Conservation (phyloP, 1,140 invertebrate species). For the Drosophila kanapiae region DNA sequence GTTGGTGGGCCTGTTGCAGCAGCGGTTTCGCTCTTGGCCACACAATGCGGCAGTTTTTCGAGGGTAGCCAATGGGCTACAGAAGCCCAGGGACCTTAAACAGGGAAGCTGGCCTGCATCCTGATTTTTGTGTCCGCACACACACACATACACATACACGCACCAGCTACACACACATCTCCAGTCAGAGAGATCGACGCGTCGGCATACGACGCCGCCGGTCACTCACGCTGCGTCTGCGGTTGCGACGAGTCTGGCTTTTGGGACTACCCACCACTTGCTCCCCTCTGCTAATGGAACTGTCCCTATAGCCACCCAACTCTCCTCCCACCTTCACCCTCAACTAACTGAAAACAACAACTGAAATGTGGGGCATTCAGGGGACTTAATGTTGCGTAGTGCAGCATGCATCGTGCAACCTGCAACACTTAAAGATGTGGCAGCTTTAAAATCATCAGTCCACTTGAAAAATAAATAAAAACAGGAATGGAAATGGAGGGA, state of each 20-base stretch:
- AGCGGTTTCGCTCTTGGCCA: slow-evolving; percentile 69
- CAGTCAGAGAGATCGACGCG: slow-evolving; percentile 2
- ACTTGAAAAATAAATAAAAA: slow-evolving; percentile 16
- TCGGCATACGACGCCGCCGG: slow-evolving; percentile 13
- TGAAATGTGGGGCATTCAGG: slow-evolving; percentile 61
- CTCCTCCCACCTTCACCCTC: too few species aligned
- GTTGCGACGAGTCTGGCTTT: slow-evolving; percentile 45
- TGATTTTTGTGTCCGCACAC: background rate
- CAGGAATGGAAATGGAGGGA: background rate
- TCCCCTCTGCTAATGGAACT: slow-evolving; percentile 56
- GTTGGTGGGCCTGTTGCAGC: slow-evolving; percentile 19
- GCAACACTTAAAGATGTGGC: slow-evolving; percentile 53
- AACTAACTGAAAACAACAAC: slow-evolving; percentile 13
- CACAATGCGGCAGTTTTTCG: slow-evolving; percentile 65
- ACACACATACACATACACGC: background rate
- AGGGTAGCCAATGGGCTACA: slow-evolving; percentile 2
- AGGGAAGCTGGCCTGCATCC: background rate
- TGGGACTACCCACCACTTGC: background rate
- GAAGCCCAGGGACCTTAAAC: slow-evolving; percentile 3
- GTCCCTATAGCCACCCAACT: background rate
- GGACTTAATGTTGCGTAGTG: slow-evolving; percentile 68
- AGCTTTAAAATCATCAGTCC: slow-evolving; percentile 35
- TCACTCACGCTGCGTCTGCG: slow-evolving; percentile 57
- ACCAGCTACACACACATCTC: background rate
- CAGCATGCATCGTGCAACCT: slow-evolving; percentile 17